Evolutionary conservation across 2,797 vertebrate species (phyloP).

Genomic region (Lepilemur ruficaudatus): DNA sequence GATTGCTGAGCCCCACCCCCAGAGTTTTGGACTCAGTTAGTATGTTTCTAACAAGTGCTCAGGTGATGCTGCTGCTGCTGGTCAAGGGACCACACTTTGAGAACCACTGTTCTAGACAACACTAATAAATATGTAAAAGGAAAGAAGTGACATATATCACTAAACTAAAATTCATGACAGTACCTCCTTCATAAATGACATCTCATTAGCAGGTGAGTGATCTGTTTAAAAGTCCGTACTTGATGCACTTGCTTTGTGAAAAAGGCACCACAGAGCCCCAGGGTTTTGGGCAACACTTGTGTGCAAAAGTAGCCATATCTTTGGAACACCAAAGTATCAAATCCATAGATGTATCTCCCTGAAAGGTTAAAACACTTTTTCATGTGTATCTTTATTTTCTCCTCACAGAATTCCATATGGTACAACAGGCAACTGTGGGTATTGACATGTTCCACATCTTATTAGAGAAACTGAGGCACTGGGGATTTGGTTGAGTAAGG

Average conservation of each 20-base stretch:
- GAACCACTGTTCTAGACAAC: neutral
- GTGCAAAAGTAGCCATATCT: neutral
- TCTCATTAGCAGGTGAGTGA: neutral
- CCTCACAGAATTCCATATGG: neutral
- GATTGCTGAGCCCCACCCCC: neutral
- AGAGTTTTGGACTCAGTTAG: neutral
- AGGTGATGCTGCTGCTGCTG: neutral
- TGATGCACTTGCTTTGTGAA: neutral
- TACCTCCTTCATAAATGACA: neutral
- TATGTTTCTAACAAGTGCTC: neutral
- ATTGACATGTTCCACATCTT: neutral
- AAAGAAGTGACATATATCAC: neutral
- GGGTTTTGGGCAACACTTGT: neutral
- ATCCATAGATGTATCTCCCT: neutral
- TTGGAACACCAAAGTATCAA: neutral
- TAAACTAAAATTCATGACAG: neutral
- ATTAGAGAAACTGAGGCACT: neutral
- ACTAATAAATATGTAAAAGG: neutral
- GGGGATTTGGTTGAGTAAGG: neutral
- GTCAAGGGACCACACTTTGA: neutral
- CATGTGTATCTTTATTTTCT: neutral
- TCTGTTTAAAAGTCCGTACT: neutral
- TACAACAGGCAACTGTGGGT: neutral
- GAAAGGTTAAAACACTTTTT: neutral
- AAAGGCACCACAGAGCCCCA: neutral